Evolutionary conservation across 1,140 invertebrate species (phyloP).

Genomic region (Neodiprion lecontei): DNA sequence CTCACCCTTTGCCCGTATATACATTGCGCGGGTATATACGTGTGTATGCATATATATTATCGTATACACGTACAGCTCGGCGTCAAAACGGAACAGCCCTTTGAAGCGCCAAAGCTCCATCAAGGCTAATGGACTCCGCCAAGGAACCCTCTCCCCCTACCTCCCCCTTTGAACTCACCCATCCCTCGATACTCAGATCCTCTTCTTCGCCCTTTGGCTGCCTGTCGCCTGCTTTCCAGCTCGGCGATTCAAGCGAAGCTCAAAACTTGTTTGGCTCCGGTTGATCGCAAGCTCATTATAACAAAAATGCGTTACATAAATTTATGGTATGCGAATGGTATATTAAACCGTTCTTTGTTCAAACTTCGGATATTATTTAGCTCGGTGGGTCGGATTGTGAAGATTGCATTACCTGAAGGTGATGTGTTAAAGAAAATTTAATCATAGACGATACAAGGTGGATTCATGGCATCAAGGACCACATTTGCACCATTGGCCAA

Average conservation of each 20-base stretch:
- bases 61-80: slow-evolving; percentile 17
- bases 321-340: no score
- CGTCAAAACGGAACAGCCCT: slow-evolving; percentile 24
- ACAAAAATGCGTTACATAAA: no score
- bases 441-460: no score
- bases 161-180: not conserved
- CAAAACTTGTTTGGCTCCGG: no score
- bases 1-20: not conserved
- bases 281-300: no score
- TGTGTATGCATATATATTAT: slow-evolving; percentile 14
- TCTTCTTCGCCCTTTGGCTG: not conserved
- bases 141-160: slow-evolving; percentile 13
- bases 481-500: no score
- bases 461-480: no score
- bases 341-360: no score
- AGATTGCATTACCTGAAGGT: no score
- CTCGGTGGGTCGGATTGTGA: no score
- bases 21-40: not conserved
- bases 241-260: not conserved
- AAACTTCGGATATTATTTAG: no score
- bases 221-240: not conserved
- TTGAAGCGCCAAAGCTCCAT: slow-evolving; percentile 27
- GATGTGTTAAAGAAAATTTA: no score
- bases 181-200: not conserved
- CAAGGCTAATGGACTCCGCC: slow-evolving; percentile 36